Base-by-base conservation (phyloP, 2,797 vertebrate species). In the Danio choprae region DNA sequence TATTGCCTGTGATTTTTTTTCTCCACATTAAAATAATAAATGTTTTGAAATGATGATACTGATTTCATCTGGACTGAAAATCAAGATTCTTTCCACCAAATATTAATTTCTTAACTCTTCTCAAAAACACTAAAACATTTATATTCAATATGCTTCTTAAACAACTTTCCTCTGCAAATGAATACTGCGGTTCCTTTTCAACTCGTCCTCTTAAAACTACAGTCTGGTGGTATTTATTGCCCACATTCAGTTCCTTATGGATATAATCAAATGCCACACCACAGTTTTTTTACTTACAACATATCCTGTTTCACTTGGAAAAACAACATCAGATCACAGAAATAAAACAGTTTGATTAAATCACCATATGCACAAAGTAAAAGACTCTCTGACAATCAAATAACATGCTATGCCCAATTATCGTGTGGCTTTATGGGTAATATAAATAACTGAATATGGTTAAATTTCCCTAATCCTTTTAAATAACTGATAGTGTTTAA, bases 251-350 rank as follows among this genome's bases (percentile, higher is more conserved):
- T 67, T 67, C 7, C 43, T 15, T 4, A 48, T 65, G 18, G n/a
- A 65, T 15, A 46, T 46, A 65, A 64, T 65, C 18, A 50, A 48
- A 13, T 16, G 63, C 6, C 4, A 4, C 6, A 65, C 43, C 16
- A 29, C 10, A 4, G 13, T 44, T 12, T 11, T 29, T 13, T 67
- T 1, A 67, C 6, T 67, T 13, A 29, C 29, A 29, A 29, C 29
- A 36, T 29, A 29, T 67, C 44, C 44, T 29, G 20, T 67, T 67
- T 67, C 4, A 46, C 18, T 67, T 67, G 43, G 20, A 67, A 67
- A 46, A 13, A 44, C 4, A 15, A 29, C 29, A 29, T 65, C 18
- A 29, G 16, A 67, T 48, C 15, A 29, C 7, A 2, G 43, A 67
- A 67, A 22, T 29, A 67, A 29, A 29, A 16, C 18, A 67, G 43